Base-by-base conservation (phyloP, 1,140 invertebrate species). In the Trinorchestia longiramus region DNA sequence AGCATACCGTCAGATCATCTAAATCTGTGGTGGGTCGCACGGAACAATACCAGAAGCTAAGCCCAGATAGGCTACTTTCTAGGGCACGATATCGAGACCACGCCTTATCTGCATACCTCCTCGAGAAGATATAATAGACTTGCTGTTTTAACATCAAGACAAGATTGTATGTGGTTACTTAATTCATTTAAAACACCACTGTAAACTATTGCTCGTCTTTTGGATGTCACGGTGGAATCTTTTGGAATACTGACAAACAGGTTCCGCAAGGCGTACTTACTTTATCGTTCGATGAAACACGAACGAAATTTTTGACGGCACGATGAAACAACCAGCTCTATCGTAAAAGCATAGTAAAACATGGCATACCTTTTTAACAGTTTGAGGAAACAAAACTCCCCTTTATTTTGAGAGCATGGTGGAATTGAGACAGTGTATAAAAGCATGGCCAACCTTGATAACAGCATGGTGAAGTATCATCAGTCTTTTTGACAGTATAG, bases 311-410 rank as follows among this genome's bases (percentile, higher is more conserved):
- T 97, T 98, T 98, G 96, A 98, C 98, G 95, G 98, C 98, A 97
- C 98, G 98, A 98, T 99, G 98, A 97, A 99, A 98, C 98, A 99
- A 99, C 97, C 98, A 98, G 98, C 98, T 98, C 98, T 99, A 99
- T 98, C 99, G 98, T 97, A 98, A 77, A 3, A 19, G 62, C 62
- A 77, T 36, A 36, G 62, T 77, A 77, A 53, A 23, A 28, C 62
- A 90, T 95, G 97, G 96, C 98, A 97, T 92, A 98, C 98, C 97
- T 98, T 98, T 97, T 98, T 98, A 96, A 98, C 98, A 96, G 98
- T 98, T 36, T 23, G 11, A 77, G 8, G 28, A 77, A 36, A 36
- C 62, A 1, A 77, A 36, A 3, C 62, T 77, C 15, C 62, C 97
- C 95, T 98, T 98, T 97, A 98, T 98, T 97, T 98, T 98, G 96